These are phyloP conservation scores for Hirtodrosophila alboralis DNA, from an alignment of 2,888 invertebrate genomes.

Conservation along the genomic window DNA sequence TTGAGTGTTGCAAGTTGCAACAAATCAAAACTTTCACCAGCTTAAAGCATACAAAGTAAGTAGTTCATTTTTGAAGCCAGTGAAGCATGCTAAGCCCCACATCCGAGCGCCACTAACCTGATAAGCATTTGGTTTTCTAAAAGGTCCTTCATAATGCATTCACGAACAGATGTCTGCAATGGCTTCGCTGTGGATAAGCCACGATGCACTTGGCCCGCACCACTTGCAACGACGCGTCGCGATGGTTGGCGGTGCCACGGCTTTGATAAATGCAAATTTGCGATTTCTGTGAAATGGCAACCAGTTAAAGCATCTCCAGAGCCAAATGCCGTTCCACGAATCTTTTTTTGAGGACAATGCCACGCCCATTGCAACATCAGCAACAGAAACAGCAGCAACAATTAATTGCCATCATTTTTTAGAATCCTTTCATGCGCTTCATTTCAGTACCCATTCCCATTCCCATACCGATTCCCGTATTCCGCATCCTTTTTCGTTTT, in stretches of 20 bases:
- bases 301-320: constrained; percentile 21
- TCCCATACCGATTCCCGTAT: neutral
- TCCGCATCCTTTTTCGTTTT: neutral
- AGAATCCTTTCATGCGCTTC: constrained; percentile 67
- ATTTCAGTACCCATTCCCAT: constrained; percentile 47
- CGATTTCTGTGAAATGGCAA: constrained; percentile 49
- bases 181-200: neutral
- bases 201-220: neutral
- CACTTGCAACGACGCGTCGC: neutral
- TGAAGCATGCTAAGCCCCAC: neutral
- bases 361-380: constrained; percentile 38
- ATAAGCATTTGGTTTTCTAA: too few relatives aligned
- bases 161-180: neutral
- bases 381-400: constrained; percentile 47
- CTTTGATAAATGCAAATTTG: constrained; percentile 51
- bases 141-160: too few relatives aligned
- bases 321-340: neutral
- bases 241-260: constrained; percentile 2
- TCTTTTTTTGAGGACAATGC: constrained; percentile 9
- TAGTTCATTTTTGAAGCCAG: neutral
- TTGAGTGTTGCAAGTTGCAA: constrained; percentile 6
- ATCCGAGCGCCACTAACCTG: too few relatives aligned
- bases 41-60: neutral
- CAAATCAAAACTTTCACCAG: neutral
- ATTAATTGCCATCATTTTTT: constrained; percentile 71